These are phyloP conservation scores for Bombus sibiricus DNA, from an alignment of 1,140 invertebrate species.

Conservation along the genomic window DNA sequence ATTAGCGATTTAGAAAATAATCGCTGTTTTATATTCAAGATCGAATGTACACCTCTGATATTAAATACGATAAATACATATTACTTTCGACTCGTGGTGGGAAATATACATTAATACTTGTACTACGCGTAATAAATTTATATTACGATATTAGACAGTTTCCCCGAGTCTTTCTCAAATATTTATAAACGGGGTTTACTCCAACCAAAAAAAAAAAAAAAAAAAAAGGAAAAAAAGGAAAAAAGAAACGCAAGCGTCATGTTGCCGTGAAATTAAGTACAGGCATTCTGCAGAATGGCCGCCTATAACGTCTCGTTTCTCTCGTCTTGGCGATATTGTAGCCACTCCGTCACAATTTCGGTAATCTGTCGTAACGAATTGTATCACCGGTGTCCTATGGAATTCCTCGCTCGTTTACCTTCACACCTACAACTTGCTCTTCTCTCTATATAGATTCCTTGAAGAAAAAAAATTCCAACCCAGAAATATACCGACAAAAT, in stretches of 20 bases:
- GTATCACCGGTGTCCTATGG: neutral
- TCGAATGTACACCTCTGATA: too few species aligned
- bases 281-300: constrained; percentile 2
- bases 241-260: neutral
- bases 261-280: constrained; percentile 8
- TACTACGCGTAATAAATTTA: too few species aligned
- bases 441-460: neutral
- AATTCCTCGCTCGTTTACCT: neutral
- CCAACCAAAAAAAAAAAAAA: neutral
- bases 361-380: constrained; percentile 38
- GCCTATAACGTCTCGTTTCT: constrained; percentile 26
- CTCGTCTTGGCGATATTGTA: neutral
- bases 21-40: too few species aligned
- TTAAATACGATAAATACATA: too few species aligned
- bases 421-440: neutral
- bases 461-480: neutral
- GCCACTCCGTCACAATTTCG: constrained; percentile 39
- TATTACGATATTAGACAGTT: too few species aligned
- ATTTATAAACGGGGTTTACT: neutral
- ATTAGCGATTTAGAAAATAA: too few species aligned
- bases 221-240: neutral
- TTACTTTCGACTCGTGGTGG: too few species aligned
- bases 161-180: neutral
- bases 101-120: too few species aligned
- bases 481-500: neutral